Evolutionary conservation across 2,888 invertebrate genomes (phyloP).

Genomic region (Euclidia mi): DNA sequence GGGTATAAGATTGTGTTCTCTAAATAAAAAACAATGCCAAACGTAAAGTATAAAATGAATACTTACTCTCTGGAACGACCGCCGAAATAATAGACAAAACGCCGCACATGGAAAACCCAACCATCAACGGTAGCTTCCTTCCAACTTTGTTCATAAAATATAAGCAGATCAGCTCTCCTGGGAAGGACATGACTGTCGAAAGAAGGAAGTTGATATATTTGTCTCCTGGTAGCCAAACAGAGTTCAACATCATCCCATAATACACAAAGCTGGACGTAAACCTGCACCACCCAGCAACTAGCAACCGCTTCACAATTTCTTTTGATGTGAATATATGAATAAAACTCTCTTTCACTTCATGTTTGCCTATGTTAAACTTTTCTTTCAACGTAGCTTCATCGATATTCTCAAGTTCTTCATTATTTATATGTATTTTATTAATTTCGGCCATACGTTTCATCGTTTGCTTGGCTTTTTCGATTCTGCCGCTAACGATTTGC

Average conservation of each 20-base stretch:
- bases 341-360: slow-evolving; percentile 68
- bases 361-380: slow-evolving; percentile 69
- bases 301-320: slow-evolving; percentile 69
- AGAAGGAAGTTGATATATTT: slow-evolving; percentile 80
- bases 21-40: too few species aligned
- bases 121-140: slow-evolving; percentile 71
- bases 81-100: slow-evolving; percentile 68
- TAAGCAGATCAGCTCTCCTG: slow-evolving; percentile 76
- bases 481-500: slow-evolving; percentile 76
- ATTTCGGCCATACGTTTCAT: slow-evolving; percentile 65
- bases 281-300: slow-evolving; percentile 65
- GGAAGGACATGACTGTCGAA: slow-evolving; percentile 79
- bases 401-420: slow-evolving; percentile 64
- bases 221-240: slow-evolving; percentile 78
- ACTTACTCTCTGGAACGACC: slow-evolving; percentile 73
- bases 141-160: slow-evolving; percentile 79
- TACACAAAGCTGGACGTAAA: slow-evolving; percentile 79
- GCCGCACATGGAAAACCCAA: slow-evolving; percentile 71
- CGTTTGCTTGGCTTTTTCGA: slow-evolving; percentile 68
- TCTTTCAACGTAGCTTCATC: slow-evolving; percentile 65
- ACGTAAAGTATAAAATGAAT: neutral
- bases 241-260: slow-evolving; percentile 79
- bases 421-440: slow-evolving; percentile 72
- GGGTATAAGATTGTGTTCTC: too few species aligned
- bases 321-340: slow-evolving; percentile 68